A percentile compares a stretch with the other conserved stretches of the same genome.
These are phyloP conservation scores for Eupristina koningsbergeri DNA, from an alignment of 1,140 invertebrate genomes.

Conservation along the genomic window DNA sequence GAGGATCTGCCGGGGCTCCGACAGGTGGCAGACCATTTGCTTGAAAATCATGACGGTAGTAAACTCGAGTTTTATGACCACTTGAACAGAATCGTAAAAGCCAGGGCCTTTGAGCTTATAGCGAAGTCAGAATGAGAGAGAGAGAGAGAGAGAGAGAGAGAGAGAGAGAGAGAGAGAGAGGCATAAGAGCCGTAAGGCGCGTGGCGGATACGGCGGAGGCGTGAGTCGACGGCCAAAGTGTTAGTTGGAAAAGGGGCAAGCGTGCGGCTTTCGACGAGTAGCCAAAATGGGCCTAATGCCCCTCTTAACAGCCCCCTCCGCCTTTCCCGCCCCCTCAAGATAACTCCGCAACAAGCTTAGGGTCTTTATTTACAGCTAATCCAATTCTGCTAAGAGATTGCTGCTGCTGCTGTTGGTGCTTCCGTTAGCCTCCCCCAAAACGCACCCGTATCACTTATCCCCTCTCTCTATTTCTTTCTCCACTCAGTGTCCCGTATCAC, in stretches of 20 bases:
- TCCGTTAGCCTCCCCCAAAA: conserved; percentile 42
- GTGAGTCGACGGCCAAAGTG: conserved; percentile 60
- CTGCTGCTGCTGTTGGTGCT: conserved; percentile 51
- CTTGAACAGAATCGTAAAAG: conserved; percentile 75
- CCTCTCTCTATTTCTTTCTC: conserved; percentile 22
- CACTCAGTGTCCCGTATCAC: neutral
- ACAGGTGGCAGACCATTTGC: conserved; percentile 74
- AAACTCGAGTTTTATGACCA: conserved; percentile 74
- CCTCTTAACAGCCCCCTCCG: conserved; percentile 57
- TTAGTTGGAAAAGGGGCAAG: conserved; percentile 25
- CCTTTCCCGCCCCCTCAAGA: conserved; percentile 58
- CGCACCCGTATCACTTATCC: neutral
- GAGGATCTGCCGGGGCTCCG: conserved; percentile 64
- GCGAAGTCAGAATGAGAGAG: conserved; percentile 48
- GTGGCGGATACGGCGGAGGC: conserved; percentile 72
- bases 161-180: neutral
- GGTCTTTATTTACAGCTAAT: conserved; percentile 64
- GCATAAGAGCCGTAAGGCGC: conserved; percentile 63
- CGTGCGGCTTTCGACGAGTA: conserved; percentile 47
- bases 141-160: conserved; percentile 21
- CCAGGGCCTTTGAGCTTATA: conserved; percentile 67
- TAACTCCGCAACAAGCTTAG: conserved; percentile 60
- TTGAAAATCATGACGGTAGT: conserved; percentile 75
- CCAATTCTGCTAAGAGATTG: conserved; percentile 36
- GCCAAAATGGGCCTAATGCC: conserved; percentile 70